These are phyloP conservation scores for Sminthurides aquaticus DNA, from an alignment of 2,888 invertebrate species.

Conservation along the genomic window DNA sequence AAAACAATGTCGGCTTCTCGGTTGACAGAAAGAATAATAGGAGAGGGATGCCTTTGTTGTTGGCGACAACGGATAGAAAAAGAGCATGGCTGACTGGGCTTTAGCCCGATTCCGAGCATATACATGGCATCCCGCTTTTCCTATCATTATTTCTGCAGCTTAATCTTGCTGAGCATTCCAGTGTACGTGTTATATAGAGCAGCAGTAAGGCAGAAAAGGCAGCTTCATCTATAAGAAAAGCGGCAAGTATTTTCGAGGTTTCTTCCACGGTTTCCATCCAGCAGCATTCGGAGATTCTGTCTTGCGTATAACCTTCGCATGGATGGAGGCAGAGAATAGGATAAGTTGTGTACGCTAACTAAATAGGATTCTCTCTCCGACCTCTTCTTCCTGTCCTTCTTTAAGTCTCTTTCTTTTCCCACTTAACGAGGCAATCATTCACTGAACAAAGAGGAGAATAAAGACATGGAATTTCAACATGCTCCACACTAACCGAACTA, in stretches of 20 bases:
- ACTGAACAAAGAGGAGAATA: neutral
- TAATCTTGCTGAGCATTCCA: neutral
- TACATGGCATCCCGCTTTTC: neutral
- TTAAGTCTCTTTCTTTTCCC: neutral
- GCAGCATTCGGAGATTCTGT: too few species aligned
- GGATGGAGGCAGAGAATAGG: too few species aligned
- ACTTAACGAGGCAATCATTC: slow-evolving; percentile 14
- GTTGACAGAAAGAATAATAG: neutral
- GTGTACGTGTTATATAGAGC: too few species aligned
- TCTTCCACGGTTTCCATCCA: too few species aligned
- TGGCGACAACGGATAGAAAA: too few species aligned
- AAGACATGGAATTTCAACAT: neutral
- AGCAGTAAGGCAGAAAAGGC: too few species aligned
- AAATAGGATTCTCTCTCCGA: neutral
- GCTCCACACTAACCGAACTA: too few species aligned
- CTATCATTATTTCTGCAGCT: neutral
- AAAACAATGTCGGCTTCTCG: neutral
- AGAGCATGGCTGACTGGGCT: neutral
- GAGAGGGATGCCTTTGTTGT: neutral
- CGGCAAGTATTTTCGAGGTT: too few species aligned
- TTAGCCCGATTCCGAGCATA: neutral
- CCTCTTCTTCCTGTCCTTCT: neutral
- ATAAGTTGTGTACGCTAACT: too few species aligned
- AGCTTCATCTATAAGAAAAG: too few species aligned
- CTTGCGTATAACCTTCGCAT: too few species aligned